Conservation (phyloP, 2,888 invertebrate species). For the Apamea sordens region DNA sequence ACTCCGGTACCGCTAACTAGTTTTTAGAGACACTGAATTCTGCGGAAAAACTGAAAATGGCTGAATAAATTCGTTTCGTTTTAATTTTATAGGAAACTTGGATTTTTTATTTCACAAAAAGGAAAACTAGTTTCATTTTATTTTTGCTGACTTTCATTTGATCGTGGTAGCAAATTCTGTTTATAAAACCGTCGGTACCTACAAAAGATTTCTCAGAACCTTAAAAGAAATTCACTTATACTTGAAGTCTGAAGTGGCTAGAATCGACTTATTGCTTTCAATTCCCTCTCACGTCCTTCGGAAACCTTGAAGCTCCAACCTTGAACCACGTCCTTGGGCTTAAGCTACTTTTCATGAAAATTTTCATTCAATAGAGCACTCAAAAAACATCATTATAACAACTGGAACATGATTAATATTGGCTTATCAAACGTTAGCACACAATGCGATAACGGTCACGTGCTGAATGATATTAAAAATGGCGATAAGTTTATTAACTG, state of each 20-base stretch:
- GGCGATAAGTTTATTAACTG: constrained; percentile 40
- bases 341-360: constrained; percentile 28
- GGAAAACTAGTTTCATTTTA: constrained; percentile 5
- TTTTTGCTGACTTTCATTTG: constrained; percentile 13
- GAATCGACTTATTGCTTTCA: constrained; percentile 38
- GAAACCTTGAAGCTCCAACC: constrained; percentile 37
- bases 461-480: constrained; percentile 49
- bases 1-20: constrained; percentile 26
- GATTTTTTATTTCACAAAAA: constrained; percentile 7
- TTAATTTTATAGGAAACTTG: not conserved
- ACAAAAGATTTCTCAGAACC: not conserved
- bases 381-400: constrained; percentile 37
- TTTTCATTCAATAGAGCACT: constrained; percentile 28
- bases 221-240: constrained; percentile 30
- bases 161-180: not conserved
- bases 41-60: constrained; percentile 4
- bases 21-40: constrained; percentile 20
- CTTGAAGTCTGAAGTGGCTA: constrained; percentile 34
- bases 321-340: constrained; percentile 43
- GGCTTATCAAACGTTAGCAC: constrained; percentile 55
- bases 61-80: constrained; percentile 25
- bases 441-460: constrained; percentile 55
- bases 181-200: not conserved
- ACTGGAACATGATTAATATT: constrained; percentile 40
- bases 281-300: constrained; percentile 31